Evolutionary conservation across 2,888 invertebrate species (phyloP), one percentile per base, ranked within the genome.

Genomic region (Nudaria mundana): DNA sequence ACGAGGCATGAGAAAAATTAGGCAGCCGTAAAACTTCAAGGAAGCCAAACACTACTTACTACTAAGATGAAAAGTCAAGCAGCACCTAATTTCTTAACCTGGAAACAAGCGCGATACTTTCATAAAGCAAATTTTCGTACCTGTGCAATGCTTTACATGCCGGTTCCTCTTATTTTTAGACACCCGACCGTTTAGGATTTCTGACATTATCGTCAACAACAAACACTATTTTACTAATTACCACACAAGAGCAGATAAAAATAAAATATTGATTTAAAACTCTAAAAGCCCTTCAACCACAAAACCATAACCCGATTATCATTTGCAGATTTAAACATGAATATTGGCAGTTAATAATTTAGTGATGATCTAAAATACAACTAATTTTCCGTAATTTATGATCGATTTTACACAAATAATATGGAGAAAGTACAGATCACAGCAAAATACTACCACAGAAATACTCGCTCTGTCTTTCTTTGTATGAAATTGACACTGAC

Each of bases 171-270:
- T 76, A 65, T 69, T 78, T 62, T 86, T 88, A 54, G 75, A 70
- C 49, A 88, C 83, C 43, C 86, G 81, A 54, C 86, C 84, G 53
- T 76, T 70, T 52, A 82, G 69, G 53, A 84, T 71, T 51, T 80
- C 80, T 48, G 86, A 83, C 87, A 87, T 87, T 67, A 66, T 74
- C 46, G 51, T 40, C 56, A 57, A 53, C 31, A 50, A 53, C 52
- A 56, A 58, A 44, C 61, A 57, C 51, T 49, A 49, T 55, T 35
- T 44, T 40, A 51, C 51, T 43, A 53, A 29, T 3, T 20, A 20
- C 20, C 5, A 8, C n/a, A n/a, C n/a, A 44, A 56, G 62, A 44
- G 55, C 56, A 54, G 63, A 51, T 64, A 53, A 63, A 66, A 52
- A 48, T 44, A 56, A 56, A 48, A 48, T 71, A 75, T 71, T 67